Percentiles rank a stretch among this genome's conserved stretches.
Evolutionary conservation across 2,797 vertebrate genomes (phyloP).

Genomic region (Morus bassanus): DNA sequence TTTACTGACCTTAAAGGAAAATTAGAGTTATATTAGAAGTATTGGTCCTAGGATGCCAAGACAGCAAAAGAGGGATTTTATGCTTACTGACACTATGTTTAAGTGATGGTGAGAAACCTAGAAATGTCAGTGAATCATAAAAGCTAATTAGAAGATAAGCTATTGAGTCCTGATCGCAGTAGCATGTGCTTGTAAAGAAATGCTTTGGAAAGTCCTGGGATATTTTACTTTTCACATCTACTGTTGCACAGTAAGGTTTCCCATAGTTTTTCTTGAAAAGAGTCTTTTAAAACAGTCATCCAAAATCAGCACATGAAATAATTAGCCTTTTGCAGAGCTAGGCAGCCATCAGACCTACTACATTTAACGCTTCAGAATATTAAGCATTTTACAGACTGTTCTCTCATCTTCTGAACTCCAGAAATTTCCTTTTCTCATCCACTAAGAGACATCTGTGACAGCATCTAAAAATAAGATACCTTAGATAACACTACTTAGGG

Average conservation of each 20-base stretch:
- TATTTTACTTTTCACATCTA: neutral
- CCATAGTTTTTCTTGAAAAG: neutral
- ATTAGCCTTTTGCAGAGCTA: neutral
- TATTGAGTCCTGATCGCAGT: neutral
- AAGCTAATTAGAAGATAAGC: neutral
- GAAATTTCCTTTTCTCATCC: neutral
- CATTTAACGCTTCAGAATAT: neutral
- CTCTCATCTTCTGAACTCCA: neutral
- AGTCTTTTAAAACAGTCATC: neutral
- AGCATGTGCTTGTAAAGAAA: neutral
- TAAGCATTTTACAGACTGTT: neutral
- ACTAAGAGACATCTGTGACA: neutral
- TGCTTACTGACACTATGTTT: neutral
- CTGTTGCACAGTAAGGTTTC: neutral
- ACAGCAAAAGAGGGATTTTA: neutral
- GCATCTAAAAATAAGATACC: neutral
- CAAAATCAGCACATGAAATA: neutral
- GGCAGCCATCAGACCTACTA: neutral
- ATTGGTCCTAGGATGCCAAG: neutral
- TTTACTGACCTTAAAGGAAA: neutral
- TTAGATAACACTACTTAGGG: neutral
- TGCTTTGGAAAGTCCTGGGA: neutral
- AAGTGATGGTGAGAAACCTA: neutral
- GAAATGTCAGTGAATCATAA: neutral
- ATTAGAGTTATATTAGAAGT: neutral